Evolutionary conservation across 2,888 invertebrate genomes (phyloP).

Genomic region (Trichopoda pennipes): DNA sequence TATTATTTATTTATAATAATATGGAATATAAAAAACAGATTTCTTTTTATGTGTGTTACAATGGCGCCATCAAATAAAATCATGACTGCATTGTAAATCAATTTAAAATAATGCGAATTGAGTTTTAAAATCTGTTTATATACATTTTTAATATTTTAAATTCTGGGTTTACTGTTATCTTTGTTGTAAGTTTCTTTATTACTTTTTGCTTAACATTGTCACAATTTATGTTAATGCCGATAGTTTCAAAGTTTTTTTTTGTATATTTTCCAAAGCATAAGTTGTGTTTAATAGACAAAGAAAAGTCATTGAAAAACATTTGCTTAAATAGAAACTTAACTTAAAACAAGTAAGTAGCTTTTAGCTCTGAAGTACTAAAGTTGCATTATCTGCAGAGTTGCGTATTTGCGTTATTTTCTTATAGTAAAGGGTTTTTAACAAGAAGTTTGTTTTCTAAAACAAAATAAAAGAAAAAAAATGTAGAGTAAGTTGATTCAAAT

Average conservation of each 20-base stretch:
- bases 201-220: background rate
- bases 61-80: constrained; percentile 65
- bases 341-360: constrained; percentile 1
- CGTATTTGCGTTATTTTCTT: constrained; percentile 35
- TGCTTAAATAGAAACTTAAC: constrained; percentile 23
- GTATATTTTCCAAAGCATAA: background rate
- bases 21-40: constrained; percentile 19
- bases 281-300: constrained; percentile 14
- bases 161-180: background rate
- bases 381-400: constrained; percentile 38
- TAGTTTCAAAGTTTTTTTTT: constrained; percentile 36
- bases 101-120: constrained; percentile 54
- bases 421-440: too few species aligned
- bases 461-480: too few species aligned
- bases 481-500: too few species aligned
- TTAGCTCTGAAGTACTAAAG: constrained; percentile 5
- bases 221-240: constrained; percentile 56
- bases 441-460: too few species aligned
- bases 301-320: constrained; percentile 7
- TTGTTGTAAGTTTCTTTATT: background rate
- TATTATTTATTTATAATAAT: constrained; percentile 51
- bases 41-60: constrained; percentile 47
- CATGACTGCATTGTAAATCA: constrained; percentile 69
- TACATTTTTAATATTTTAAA: constrained; percentile 38
- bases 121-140: constrained; percentile 34